Evolutionary conservation across 2,888 invertebrate genomes (phyloP), one percentile per base, ranked within the genome.

Genomic region (Drosophila sordidula): DNA sequence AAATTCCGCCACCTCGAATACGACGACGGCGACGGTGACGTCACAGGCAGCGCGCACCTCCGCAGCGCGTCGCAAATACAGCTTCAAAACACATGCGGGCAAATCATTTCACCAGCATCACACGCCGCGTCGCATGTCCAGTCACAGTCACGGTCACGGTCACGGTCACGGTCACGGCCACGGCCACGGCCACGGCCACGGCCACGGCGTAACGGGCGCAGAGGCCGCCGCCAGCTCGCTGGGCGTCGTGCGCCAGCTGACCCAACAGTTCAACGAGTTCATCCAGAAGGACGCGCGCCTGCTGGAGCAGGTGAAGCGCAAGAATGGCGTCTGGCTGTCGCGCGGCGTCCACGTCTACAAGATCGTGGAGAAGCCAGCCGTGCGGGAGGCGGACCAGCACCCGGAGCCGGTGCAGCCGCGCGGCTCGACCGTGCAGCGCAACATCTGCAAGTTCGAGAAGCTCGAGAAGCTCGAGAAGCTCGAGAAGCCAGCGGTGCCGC

Each of bases 241-340:
- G 12, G 95, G 93, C 79, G 94, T 94, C 90, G 96, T 96, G 36
- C 94, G 95, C 47, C 94, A 95, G 89, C 90, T 96, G 63, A 95
- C 95, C 1, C 94, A 94, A 73, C 95, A 95, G 87, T 96, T 95
- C 84, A 95, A 96, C 88, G 94, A 95, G 89, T 93, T 95, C 83
- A 93, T 94, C 70, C 91, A 92, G 57, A 91, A 91, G 68, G 92
- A 92, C 69, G 86, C 87, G 11, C 87, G 89, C 4, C 86, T 93
- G 6, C 89, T 93, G 41, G 94, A 93, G 73, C 94, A 94, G 85
- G 93, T 94, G 5, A 94, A 94, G 90, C 92, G 94, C 55, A 94
- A 94, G 81, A 93, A 87, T 90, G 94, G 93, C 90, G 94, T 93
- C 42, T 78, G 93, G 65, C 77, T 89, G 89, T 87, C 90, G 76